Percentiles rank a stretch among this genome's conserved stretches.
Evolutionary conservation across 1,140 invertebrate genomes (phyloP).

Genomic region (Aphis gossypii): DNA sequence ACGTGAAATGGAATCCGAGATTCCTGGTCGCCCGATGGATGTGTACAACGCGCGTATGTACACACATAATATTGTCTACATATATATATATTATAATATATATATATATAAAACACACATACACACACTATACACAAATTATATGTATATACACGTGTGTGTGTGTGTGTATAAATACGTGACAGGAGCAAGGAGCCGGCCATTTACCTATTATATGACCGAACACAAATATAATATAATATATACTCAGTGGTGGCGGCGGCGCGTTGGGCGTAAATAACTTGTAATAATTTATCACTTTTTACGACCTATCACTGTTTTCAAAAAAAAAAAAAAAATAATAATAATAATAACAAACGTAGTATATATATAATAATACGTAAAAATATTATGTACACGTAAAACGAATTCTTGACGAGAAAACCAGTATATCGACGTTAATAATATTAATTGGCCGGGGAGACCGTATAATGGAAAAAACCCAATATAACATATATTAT

Average conservation of each 20-base stretch:
- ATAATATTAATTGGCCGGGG: constrained; percentile 31
- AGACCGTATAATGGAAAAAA: not conserved
- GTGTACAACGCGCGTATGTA: not conserved
- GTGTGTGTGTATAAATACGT: not conserved
- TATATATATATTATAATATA: not conserved
- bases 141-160: not conserved
- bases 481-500: not conserved
- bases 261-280: constrained; percentile 50
- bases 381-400: not conserved
- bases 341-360: constrained; percentile 19
- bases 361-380: not conserved
- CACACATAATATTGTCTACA: not conserved
- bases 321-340: not conserved
- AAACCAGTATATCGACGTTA: constrained; percentile 49
- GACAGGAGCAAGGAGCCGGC: constrained; percentile 39
- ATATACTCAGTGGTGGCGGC: not conserved
- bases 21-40: not conserved
- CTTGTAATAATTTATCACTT: constrained; percentile 57
- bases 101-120: not conserved
- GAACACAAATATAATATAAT: constrained; percentile 27
- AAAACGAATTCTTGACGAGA: constrained; percentile 56
- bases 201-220: constrained; percentile 37
- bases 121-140: not conserved
- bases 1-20: constrained; percentile 41
- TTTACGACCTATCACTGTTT: constrained; percentile 56